These are phyloP conservation scores for Puma concolor DNA, from an alignment of 2,113 vertebrate genomes.

Conservation along the genomic window DNA sequence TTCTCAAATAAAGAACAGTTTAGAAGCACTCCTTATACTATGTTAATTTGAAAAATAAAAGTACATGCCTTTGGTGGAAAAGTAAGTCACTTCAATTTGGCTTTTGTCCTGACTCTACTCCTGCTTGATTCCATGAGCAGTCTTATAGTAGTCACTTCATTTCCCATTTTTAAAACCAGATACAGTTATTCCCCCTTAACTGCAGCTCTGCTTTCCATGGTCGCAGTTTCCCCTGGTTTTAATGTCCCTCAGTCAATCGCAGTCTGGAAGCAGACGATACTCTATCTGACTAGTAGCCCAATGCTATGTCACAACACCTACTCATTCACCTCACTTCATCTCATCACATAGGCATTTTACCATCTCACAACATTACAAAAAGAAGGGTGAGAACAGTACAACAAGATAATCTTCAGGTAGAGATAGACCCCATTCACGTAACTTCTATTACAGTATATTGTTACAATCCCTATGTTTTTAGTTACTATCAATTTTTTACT, in stretches of 20 bases:
- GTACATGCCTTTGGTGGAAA: neutral
- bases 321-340: no score
- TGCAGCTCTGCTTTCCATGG: neutral
- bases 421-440: neutral
- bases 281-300: neutral
- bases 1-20: neutral
- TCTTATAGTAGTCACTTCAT: neutral
- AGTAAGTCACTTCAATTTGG: neutral
- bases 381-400: no score
- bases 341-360: no score
- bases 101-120: neutral
- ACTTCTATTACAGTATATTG: neutral
- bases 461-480: neutral
- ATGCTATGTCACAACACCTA: neutral
- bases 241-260: neutral
- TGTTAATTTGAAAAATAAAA: neutral
- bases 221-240: neutral
- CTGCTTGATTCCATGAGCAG: neutral
- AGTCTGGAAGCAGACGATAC: neutral
- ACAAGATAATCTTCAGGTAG: neutral
- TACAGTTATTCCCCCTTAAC: neutral
- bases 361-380: no score
- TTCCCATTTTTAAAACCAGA: neutral
- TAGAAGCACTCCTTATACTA: neutral
- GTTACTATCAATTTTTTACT: neutral